Percentiles rank a stretch among this genome's conserved stretches.
These are phyloP conservation scores for Eupithecia insigniata DNA, from an alignment of 2,888 invertebrate species.

Conservation along the genomic window DNA sequence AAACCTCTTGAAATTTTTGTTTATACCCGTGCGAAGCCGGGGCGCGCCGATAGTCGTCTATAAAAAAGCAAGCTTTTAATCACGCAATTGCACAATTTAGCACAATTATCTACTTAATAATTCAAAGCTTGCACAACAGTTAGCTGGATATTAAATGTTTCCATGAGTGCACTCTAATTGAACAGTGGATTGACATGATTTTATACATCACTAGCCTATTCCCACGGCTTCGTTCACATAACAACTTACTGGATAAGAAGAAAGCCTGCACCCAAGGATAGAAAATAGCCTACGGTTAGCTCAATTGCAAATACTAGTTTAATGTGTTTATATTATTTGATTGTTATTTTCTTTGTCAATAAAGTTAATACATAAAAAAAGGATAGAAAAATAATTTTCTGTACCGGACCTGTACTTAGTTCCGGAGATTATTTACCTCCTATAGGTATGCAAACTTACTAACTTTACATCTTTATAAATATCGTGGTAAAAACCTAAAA, in stretches of 20 bases:
- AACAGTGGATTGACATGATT: constrained; percentile 18
- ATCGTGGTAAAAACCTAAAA: background rate
- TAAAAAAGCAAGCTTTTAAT: constrained; percentile 39
- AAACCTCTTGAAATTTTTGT: too few species aligned
- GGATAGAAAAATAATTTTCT: too few species aligned
- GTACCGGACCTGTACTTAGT: too few species aligned
- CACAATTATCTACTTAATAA: constrained; percentile 65
- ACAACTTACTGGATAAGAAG: background rate
- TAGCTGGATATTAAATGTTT: constrained; percentile 11
- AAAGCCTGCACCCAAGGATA: background rate
- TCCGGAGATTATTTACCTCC: background rate
- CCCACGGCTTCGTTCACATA: background rate
- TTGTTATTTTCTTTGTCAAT: too few species aligned
- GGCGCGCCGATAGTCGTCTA: too few species aligned
- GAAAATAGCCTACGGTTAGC: too few species aligned
- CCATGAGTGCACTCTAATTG: constrained; percentile 15
- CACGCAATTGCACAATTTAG: constrained; percentile 60
- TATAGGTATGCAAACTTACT: background rate
- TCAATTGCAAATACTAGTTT: too few species aligned
- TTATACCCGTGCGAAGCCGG: too few species aligned
- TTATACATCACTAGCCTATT: background rate
- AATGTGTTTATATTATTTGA: too few species aligned
- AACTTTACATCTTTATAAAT: background rate
- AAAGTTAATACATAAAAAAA: too few species aligned
- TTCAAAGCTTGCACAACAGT: constrained; percentile 61